These are phyloP conservation scores for human (Homo sapiens) DNA, from an alignment of 2,113 vertebrate genomes.

Conservation along the genomic window GRCh38 chr2:115602001-115602500, in stretches of 20 bases:
- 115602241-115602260: not conserved
- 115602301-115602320: not conserved
- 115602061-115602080: not conserved
- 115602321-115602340: not conserved
- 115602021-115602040: conserved; percentile 23
- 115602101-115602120: not conserved
- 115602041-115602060: conserved; percentile 1
- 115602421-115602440: not conserved
- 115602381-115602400: not conserved
- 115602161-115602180: accelerated
- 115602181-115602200: not conserved
- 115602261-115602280: not conserved
- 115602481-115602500: not conserved
- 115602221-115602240: not conserved
- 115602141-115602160: not conserved
- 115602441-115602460: not conserved
- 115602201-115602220: not conserved
- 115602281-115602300: not conserved
- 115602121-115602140: not conserved
- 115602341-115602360: not conserved
- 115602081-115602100: not conserved
- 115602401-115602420: not conserved
- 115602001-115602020: not conserved
- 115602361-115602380: not conserved
- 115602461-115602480: not conserved